phyloP scores from a whole-genome alignment of 2,113 vertebrate species.

The Neogale vison region DNA sequence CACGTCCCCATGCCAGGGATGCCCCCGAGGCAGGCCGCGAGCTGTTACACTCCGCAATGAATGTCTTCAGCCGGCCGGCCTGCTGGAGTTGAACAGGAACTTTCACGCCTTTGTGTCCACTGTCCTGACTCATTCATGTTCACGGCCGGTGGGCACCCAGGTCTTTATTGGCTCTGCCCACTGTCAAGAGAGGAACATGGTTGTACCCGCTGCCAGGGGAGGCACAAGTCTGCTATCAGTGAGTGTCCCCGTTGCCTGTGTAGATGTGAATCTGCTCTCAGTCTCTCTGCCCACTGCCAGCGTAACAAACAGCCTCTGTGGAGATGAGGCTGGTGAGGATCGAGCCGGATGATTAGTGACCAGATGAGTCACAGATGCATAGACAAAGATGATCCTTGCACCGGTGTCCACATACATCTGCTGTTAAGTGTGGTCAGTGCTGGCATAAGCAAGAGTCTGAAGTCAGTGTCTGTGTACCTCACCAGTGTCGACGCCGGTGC shows the following conservation, averaged over 20 bases:
- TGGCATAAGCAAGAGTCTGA: background rate
- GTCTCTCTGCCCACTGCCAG: background rate
- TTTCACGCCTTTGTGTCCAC: background rate
- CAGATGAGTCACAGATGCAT: background rate
- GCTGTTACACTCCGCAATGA: background rate
- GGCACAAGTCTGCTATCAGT: background rate
- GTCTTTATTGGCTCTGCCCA: background rate
- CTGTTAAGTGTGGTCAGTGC: too few relatives aligned
- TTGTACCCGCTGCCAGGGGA: background rate
- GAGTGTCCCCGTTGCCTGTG: background rate
- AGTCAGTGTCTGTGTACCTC: accelerated
- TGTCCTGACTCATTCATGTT: background rate
- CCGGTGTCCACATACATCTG: background rate
- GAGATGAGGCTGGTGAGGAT: background rate
- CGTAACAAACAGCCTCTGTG: too few relatives aligned
- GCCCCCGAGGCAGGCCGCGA: background rate
- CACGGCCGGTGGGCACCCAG: too few relatives aligned
- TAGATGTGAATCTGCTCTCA: background rate
- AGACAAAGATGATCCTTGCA: background rate
- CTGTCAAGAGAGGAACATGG: background rate
- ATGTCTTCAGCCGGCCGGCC: background rate
- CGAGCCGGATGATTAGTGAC: background rate
- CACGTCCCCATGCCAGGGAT: background rate
- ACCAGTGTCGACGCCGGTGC: background rate
- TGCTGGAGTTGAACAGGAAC: background rate